Conservation (phyloP, 2,888 invertebrate species). For the Odontocolon sp. region DNA sequence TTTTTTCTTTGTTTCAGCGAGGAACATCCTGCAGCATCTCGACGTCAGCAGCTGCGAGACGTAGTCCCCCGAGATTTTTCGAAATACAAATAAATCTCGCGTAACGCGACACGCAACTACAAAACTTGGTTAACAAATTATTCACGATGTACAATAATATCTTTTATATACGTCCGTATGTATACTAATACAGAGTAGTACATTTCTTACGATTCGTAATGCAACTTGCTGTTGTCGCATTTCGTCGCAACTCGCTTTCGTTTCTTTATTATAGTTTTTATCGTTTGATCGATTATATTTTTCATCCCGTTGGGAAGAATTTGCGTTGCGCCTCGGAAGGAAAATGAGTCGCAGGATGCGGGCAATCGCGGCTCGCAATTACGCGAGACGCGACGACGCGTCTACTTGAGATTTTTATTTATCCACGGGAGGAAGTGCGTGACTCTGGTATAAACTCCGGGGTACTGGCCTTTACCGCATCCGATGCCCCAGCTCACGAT, state of each 20-base stretch:
- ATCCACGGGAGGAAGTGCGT: constrained; percentile 93
- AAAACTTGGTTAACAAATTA: constrained; percentile 31
- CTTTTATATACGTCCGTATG: constrained; percentile 74
- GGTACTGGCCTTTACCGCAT: constrained; percentile 95
- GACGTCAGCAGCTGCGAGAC: constrained; percentile 91
- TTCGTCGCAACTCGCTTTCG: neutral
- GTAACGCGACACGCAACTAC: neutral
- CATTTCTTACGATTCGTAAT: constrained; percentile 69
- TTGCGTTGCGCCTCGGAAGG: too few species aligned
- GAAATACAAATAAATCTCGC: neutral
- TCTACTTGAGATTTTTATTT: constrained; percentile 89
- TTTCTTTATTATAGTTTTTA: neutral
- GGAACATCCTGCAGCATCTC: constrained; percentile 91
- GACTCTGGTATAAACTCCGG: constrained; percentile 94
- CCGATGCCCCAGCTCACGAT: constrained; percentile 96
- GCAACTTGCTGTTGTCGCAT: neutral
- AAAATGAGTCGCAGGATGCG: neutral
- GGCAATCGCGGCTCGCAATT: neutral
- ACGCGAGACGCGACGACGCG: neutral
- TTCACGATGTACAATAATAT: constrained; percentile 58
- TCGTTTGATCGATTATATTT: neutral
- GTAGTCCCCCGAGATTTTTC: constrained; percentile 71
- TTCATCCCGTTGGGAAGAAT: constrained; percentile 2
- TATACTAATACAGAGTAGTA: constrained; percentile 72
- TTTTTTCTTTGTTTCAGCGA: constrained; percentile 87